Conservation (phyloP, 2,888 invertebrate genomes). For the Dryomyza anilis region DNA sequence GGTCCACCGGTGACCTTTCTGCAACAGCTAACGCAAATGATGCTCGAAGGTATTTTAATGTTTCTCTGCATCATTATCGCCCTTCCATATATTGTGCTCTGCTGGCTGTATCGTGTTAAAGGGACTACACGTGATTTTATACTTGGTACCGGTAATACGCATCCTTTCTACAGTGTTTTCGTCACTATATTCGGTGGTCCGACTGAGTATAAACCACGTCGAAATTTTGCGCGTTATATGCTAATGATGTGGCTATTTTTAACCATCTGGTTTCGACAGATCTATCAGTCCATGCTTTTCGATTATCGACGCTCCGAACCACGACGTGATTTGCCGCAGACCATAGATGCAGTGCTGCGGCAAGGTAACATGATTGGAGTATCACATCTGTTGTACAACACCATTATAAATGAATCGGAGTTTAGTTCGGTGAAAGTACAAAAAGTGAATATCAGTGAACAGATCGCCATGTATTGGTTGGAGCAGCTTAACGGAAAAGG, state of each 20-base stretch:
- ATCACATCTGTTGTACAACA: not conserved
- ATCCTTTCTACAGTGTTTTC: not conserved
- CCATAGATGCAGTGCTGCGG: not conserved
- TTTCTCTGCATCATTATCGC: not conserved
- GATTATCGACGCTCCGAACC: not conserved
- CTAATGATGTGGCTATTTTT: not conserved
- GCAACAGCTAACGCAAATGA: not conserved
- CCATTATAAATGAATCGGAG: not conserved
- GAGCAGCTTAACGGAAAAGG: not conserved
- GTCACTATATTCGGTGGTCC: not conserved
- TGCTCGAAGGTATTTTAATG: not conserved
- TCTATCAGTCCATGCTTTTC: not conserved
- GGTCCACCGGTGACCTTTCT: not conserved
- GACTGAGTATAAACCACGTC: not conserved
- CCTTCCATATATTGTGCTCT: not conserved
- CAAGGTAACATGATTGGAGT: not conserved
- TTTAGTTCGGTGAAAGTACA: not conserved
- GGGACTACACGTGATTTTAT: not conserved
- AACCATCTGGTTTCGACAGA: not conserved
- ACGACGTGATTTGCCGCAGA: not conserved
- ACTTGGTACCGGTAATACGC: not conserved
- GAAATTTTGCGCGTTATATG: not conserved
- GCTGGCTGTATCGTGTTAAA: not conserved
- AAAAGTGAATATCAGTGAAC: not conserved
- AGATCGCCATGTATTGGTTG: not conserved